These are phyloP conservation scores for Sapayoa aenigma DNA, from an alignment of 2,113 vertebrate species.

Conservation along the genomic window DNA sequence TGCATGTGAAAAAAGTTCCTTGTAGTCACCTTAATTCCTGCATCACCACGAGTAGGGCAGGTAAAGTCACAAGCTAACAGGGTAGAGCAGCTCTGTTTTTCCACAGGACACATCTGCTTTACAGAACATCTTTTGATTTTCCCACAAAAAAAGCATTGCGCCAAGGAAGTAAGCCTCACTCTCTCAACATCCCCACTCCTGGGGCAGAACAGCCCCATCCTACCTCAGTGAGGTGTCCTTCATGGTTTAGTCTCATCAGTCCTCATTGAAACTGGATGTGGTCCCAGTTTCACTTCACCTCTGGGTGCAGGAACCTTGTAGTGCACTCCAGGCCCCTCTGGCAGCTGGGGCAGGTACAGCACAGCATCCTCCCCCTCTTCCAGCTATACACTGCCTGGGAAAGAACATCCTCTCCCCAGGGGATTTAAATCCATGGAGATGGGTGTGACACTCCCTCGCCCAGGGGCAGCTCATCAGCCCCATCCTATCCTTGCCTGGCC, in stretches of 20 bases:
- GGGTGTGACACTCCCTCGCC: neutral
- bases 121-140: neutral
- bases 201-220: neutral
- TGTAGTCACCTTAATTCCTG: neutral
- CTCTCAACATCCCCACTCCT: neutral
- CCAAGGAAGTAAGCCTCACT: neutral
- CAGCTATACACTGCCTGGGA: fast-evolving
- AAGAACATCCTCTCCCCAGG: fast-evolving
- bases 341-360: neutral
- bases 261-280: fast-evolving
- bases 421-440: neutral
- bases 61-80: neutral
- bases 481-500: fast-evolving
- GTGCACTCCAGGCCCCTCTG: fast-evolving
- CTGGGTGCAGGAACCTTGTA: fast-evolving
- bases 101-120: neutral
- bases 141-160: neutral
- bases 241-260: neutral
- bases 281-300: fast-evolving
- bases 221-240: neutral
- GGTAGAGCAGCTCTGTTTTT: neutral
- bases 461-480: neutral
- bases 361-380: neutral
- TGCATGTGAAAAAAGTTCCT: neutral
- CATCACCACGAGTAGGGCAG: neutral